Evolutionary conservation across 2,888 invertebrate species (phyloP).

Genomic region (Subacronicta megacephala): DNA sequence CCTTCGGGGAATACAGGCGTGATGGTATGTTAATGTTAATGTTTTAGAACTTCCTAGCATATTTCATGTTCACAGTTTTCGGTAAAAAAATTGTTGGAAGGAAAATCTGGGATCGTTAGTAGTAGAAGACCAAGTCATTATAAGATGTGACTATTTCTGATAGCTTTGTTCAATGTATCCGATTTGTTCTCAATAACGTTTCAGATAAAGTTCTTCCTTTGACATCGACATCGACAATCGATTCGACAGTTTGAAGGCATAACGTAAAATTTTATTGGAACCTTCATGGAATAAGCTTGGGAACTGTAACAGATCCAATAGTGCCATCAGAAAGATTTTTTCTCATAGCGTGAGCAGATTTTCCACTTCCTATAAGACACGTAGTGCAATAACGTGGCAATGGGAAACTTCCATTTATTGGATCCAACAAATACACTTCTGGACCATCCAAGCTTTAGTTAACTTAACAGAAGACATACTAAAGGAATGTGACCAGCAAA

Average conservation of each 20-base stretch:
- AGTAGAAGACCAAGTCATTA: no score
- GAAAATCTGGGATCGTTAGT: no score
- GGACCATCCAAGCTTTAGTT: neutral
- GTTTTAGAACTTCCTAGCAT: no score
- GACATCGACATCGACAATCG: no score
- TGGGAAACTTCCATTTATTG: conserved; percentile 4
- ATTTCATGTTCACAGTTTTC: no score
- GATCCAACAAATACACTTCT: neutral
- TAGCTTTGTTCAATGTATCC: neutral
- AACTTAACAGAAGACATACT: neutral
- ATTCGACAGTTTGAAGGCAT: conserved; percentile 25
- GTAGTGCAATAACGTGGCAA: conserved; percentile 21
- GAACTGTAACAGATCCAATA: no score
- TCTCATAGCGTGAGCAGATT: conserved; percentile 21
- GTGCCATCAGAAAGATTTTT: conserved; percentile 31
- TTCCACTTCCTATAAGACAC: conserved; percentile 16
- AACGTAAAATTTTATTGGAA: conserved; percentile 53
- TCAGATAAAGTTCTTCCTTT: conserved; percentile 19
- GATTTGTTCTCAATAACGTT: conserved; percentile 33
- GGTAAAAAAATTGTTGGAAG: no score
- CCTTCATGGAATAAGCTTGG: conserved; percentile 23
- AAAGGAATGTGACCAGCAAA: neutral
- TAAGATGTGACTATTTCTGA: neutral
- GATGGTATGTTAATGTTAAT: no score
- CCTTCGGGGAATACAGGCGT: no score